Evolutionary conservation across 2,888 invertebrate species (phyloP).

Genomic region (Nasonovia ribisnigri): DNA sequence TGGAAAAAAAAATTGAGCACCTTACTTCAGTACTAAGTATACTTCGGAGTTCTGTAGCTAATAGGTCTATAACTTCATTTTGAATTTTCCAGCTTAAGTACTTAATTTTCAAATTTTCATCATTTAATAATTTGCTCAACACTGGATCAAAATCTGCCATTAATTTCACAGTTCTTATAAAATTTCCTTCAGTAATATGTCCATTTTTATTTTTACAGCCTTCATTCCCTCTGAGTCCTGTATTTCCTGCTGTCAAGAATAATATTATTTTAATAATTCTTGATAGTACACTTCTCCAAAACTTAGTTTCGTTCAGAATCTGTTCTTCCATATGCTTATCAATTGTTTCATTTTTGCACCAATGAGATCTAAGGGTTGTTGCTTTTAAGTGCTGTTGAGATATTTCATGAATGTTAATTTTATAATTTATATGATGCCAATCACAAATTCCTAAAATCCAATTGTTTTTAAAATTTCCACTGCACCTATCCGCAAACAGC

Average conservation of each 20-base stretch:
- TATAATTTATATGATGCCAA: slow-evolving; percentile 23
- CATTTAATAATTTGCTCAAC: not conserved
- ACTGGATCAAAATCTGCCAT: slow-evolving; percentile 18
- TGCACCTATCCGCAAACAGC: not conserved
- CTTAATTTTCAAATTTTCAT: not conserved
- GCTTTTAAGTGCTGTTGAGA: not conserved
- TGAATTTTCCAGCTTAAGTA: too few relatives aligned
- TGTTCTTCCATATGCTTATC: not conserved
- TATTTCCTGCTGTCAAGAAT: slow-evolving; percentile 28
- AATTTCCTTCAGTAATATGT: slow-evolving; percentile 6
- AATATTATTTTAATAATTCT: slow-evolving; percentile 18
- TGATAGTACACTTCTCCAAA: not conserved
- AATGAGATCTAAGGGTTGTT: not conserved
- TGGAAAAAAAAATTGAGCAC: too few relatives aligned
- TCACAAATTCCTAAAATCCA: slow-evolving; percentile 2
- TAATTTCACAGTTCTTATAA: slow-evolving; percentile 4
- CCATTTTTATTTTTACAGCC: not conserved
- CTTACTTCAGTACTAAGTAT: too few relatives aligned
- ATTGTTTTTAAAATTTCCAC: slow-evolving; percentile 8
- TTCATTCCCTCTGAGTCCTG: not conserved
- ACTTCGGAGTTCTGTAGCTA: too few relatives aligned
- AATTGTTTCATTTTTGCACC: not conserved
- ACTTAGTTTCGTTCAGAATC: not conserved
- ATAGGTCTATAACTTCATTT: too few relatives aligned
- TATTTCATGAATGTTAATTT: not conserved